These are phyloP conservation scores for Carettochelys insculpta DNA, from an alignment of 2,113 vertebrate genomes.

Conservation along the genomic window DNA sequence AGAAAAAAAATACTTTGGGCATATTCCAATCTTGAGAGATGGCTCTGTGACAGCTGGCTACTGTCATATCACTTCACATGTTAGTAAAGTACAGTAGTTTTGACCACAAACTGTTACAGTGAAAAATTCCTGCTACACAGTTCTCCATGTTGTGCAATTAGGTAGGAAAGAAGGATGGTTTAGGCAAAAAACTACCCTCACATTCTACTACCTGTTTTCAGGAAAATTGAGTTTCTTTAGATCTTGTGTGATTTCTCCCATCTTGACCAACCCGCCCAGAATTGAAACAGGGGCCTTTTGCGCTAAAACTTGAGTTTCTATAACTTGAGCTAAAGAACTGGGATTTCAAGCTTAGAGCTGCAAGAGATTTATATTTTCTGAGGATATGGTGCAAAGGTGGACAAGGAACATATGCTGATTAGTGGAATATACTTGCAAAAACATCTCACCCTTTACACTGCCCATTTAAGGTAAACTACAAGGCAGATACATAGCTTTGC, in stretches of 20 bases:
- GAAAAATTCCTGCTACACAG: constrained; percentile 41
- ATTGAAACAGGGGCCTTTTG: not conserved
- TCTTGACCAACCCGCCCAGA: accelerated
- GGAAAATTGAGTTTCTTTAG: not conserved
- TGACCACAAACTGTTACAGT: not conserved
- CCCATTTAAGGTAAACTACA: not conserved
- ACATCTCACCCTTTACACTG: accelerated
- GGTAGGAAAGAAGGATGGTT: not conserved
- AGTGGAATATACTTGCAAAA: accelerated
- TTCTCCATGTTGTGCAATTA: accelerated
- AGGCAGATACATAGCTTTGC: not conserved
- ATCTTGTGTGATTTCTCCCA: accelerated
- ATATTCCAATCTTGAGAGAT: not conserved
- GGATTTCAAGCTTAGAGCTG: accelerated
- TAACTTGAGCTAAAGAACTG: not conserved
- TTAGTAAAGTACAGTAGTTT: constrained; percentile 27
- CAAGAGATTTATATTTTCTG: not conserved
- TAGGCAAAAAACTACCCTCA: not conserved
- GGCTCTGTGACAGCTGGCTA: not conserved
- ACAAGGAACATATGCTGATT: accelerated
- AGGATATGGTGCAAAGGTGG: not conserved
- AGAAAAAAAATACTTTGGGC: constrained; percentile 4
- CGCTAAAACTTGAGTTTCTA: accelerated
- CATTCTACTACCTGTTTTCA: not conserved
- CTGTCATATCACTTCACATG: constrained; percentile 43